Percentiles rank a stretch among this genome's conserved stretches.
Conservation (phyloP, 1,140 invertebrate species). For the Drosophila gunungcola region DNA sequence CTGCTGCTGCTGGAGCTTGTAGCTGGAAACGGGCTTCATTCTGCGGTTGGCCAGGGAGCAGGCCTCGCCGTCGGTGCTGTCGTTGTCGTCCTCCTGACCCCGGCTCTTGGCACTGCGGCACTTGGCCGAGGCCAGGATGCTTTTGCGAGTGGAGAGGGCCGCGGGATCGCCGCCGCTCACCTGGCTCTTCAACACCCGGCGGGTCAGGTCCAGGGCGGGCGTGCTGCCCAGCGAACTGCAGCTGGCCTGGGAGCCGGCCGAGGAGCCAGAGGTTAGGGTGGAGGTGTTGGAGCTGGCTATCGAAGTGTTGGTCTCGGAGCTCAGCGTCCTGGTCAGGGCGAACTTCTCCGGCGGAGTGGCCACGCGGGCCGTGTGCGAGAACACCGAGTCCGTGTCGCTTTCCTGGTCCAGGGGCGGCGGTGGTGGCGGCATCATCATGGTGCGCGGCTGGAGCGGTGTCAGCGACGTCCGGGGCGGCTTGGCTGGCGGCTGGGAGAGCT, state of each 20-base stretch:
- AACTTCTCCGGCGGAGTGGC: slow-evolving; percentile 85
- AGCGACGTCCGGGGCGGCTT: slow-evolving; percentile 84
- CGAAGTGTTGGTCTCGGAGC: slow-evolving; percentile 88
- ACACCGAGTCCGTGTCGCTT: slow-evolving; percentile 94
- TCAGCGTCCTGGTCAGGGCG: slow-evolving; percentile 86
- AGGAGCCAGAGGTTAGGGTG: slow-evolving; percentile 87
- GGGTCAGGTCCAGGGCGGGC: slow-evolving; percentile 86
- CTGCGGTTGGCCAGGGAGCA: slow-evolving; percentile 66
- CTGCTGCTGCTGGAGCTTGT: slow-evolving; percentile 64
- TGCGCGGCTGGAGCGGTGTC: slow-evolving; percentile 13
- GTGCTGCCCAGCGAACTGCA: slow-evolving; percentile 88
- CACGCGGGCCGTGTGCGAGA: slow-evolving; percentile 88
- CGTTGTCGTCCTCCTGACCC: slow-evolving; percentile 73
- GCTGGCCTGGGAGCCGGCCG: slow-evolving; percentile 88
- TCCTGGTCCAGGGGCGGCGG: slow-evolving; percentile 86
- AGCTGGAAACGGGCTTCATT: slow-evolving; percentile 73
- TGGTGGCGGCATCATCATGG: slow-evolving; percentile 28
- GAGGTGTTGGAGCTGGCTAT: slow-evolving; percentile 88
- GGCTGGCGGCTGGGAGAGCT: slow-evolving; percentile 71
- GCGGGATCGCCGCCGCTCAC: slow-evolving; percentile 86
- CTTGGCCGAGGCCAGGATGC: slow-evolving; percentile 94
- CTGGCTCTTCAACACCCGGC: slow-evolving; percentile 88
- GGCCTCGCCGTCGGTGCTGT: slow-evolving; percentile 83
- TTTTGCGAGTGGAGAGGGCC: slow-evolving; percentile 91
- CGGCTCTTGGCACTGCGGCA: slow-evolving; percentile 89